Evolutionary conservation across 2,888 invertebrate species (phyloP).

Genomic region (Protonemura montana): DNA sequence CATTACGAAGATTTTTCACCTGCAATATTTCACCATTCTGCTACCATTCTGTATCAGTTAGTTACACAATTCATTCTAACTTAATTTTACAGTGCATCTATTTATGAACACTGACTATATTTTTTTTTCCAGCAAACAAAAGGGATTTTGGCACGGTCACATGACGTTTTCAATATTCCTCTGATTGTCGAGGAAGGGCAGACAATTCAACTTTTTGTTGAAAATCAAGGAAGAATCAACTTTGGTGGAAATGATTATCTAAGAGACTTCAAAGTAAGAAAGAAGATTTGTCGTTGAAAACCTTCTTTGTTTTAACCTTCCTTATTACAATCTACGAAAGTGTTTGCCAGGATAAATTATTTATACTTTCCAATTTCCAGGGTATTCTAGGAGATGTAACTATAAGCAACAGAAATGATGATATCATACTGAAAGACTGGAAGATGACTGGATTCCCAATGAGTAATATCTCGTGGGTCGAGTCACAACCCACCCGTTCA

Average conservation of each 20-base stretch:
- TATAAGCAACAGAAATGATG: slow-evolving; percentile 62
- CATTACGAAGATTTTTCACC: too few relatives aligned
- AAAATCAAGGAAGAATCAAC: slow-evolving; percentile 86
- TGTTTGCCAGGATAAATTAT: too few relatives aligned
- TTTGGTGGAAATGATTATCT: slow-evolving; percentile 57
- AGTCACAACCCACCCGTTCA: slow-evolving; percentile 37
- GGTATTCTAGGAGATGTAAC: slow-evolving; percentile 67
- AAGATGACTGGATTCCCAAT: slow-evolving; percentile 67
- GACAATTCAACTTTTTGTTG: slow-evolving; percentile 62
- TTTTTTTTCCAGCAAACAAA: background rate
- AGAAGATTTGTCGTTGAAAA: too few relatives aligned
- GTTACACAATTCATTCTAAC: too few relatives aligned
- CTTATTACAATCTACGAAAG: too few relatives aligned
- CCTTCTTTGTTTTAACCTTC: too few relatives aligned
- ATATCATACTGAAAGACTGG: slow-evolving; percentile 62
- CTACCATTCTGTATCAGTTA: too few relatives aligned
- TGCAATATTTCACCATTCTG: too few relatives aligned
- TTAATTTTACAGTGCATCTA: too few relatives aligned
- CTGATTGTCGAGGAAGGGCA: slow-evolving; percentile 56
- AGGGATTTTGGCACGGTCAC: background rate
- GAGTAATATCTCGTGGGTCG: slow-evolving; percentile 43
- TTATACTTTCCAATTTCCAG: slow-evolving; percentile 56
- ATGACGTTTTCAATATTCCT: slow-evolving; percentile 58
- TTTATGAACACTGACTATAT: background rate
- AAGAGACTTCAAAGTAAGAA: slow-evolving; percentile 46